Conservation (phyloP, 2,113 vertebrate genomes). For the Bagarius yarrelli region DNA sequence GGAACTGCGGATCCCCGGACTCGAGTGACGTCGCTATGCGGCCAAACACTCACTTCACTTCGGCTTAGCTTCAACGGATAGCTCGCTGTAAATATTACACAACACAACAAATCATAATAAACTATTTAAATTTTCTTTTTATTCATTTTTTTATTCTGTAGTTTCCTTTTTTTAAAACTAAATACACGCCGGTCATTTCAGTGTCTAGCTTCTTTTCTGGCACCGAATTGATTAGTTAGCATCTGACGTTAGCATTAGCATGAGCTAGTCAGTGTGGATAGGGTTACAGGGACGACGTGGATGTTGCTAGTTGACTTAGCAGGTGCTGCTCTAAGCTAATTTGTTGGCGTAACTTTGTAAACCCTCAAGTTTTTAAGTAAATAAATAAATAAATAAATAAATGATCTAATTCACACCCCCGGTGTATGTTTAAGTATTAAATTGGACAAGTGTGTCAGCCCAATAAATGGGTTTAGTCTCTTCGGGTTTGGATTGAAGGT, state of each 20-base stretch:
- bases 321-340: constrained; percentile 19
- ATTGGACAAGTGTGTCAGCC: neutral
- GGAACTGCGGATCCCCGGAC: constrained; percentile 59
- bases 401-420: neutral
- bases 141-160: neutral
- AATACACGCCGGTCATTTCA: neutral
- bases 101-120: neutral
- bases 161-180: neutral
- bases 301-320: constrained; percentile 35
- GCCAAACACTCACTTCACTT: constrained; percentile 13
- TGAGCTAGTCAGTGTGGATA: constrained; percentile 23
- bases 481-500: neutral
- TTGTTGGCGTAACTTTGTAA: neutral
- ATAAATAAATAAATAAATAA: too few relatives aligned
- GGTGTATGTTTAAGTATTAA: neutral
- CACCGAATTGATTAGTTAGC: constrained; percentile 8
- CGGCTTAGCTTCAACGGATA: neutral
- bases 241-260: constrained; percentile 11
- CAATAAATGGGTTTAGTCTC: neutral
- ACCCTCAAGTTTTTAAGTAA: neutral
- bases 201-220: constrained; percentile 3
- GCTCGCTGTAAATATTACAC: neutral
- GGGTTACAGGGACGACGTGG: constrained; percentile 36
- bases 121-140: too few relatives aligned
- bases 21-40: constrained; percentile 59